A percentile compares a stretch with the other conserved stretches of the same genome.
phyloP scores from a whole-genome alignment of 1,140 invertebrate species.

The Hermetia illucens region DNA sequence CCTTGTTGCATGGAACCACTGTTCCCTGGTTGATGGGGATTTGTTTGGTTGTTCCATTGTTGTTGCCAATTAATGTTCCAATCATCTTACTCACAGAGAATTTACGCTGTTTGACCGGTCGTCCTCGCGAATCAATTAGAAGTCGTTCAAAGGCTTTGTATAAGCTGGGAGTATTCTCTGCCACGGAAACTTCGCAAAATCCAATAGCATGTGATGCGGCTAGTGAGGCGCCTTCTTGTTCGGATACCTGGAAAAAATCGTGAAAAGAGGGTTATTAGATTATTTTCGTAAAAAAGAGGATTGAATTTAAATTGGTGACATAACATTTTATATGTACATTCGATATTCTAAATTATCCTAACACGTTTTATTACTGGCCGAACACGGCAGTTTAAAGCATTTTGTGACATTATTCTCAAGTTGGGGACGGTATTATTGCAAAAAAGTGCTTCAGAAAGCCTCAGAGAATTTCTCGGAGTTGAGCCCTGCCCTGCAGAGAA shows the following conservation, averaged over 20 bases:
- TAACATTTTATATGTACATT: not conserved
- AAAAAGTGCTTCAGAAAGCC: no score
- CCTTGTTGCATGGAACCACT: constrained; percentile 39
- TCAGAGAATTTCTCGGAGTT: no score
- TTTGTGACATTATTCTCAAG: no score
- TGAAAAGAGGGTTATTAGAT: constrained; percentile 10
- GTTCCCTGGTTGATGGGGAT: constrained; percentile 32
- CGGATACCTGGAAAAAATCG: constrained; percentile 41
- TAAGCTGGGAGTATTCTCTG: constrained; percentile 55
- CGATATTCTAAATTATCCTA: no score
- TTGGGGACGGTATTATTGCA: no score
- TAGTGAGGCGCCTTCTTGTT: constrained; percentile 49
- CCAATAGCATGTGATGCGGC: constrained; percentile 49
- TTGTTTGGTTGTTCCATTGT: constrained; percentile 16
- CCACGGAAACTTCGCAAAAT: constrained; percentile 62
- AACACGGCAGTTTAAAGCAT: no score
- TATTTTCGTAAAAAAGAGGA: no score
- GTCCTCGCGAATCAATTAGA: constrained; percentile 44
- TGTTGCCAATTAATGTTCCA: constrained; percentile 51
- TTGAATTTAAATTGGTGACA: not conserved
- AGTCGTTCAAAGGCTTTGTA: constrained; percentile 53
- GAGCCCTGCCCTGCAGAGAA: no score
- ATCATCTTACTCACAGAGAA: constrained; percentile 67
- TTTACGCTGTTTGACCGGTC: constrained; percentile 44
- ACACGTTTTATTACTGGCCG: no score